phyloP scores from a whole-genome alignment of 1,140 invertebrate genomes.

The Penaeus indicus region DNA sequence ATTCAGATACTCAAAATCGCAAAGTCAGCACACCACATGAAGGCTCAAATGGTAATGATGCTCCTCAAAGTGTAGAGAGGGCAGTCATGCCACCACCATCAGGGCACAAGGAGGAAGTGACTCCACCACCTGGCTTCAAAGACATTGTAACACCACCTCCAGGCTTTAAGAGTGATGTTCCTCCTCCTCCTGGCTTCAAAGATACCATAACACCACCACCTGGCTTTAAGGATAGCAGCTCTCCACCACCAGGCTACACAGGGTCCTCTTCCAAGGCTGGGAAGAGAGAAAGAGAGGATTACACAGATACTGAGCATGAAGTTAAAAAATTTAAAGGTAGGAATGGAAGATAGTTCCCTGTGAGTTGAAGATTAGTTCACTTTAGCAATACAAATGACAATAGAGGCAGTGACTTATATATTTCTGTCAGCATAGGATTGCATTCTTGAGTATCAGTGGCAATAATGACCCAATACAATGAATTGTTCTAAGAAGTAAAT shows the following conservation, averaged over 20 bases:
- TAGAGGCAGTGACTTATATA: no score
- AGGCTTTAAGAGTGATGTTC: constrained; percentile 15
- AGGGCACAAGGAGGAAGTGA: background rate
- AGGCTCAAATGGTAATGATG: no score
- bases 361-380: no score
- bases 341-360: no score
- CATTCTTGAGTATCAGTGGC: no score
- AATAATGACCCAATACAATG: no score
- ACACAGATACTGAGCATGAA: background rate
- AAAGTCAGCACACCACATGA: background rate
- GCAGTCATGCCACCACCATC: background rate
- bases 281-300: constrained; percentile 6
- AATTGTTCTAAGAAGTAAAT: no score
- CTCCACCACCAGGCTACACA: constrained; percentile 43
- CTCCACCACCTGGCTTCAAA: constrained; percentile 40
- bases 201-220: constrained; percentile 43
- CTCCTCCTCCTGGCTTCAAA: constrained; percentile 36
- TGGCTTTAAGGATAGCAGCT: constrained; percentile 26
- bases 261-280: background rate
- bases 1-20: background rate
- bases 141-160: constrained; percentile 42
- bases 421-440: no score
- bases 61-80: background rate
- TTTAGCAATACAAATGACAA: no score
- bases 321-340: constrained; percentile 37